Percentiles rank a stretch among this genome's conserved stretches.
Conservation (phyloP, 1,140 invertebrate species). For the Drosophila carrolli region DNA sequence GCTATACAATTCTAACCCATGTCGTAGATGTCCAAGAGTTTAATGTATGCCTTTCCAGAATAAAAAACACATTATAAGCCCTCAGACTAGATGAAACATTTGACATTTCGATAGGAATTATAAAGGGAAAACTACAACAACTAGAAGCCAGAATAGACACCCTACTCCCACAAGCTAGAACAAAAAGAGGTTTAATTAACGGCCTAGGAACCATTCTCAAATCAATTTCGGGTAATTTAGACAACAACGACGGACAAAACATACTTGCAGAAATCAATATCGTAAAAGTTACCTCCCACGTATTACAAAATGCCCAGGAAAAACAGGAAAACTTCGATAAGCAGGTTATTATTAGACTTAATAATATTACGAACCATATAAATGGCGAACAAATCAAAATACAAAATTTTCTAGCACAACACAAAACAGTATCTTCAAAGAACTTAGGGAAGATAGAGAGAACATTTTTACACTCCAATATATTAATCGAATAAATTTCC, state of each 20-base stretch:
- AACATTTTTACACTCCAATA: no score
- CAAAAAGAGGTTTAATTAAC: slow-evolving; percentile 1
- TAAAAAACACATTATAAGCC: background rate
- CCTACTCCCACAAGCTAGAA: background rate
- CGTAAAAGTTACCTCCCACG: no score
- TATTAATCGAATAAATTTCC: no score
- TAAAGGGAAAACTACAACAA: background rate
- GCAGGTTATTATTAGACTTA: background rate
- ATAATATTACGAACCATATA: slow-evolving; percentile 1
- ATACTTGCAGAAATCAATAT: background rate
- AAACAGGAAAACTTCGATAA: slow-evolving; percentile 1
- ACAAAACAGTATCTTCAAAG: background rate
- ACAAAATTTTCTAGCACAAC: background rate
- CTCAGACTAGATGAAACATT: background rate
- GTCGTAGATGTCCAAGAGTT: background rate
- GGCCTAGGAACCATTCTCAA: background rate
- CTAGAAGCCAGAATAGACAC: background rate
- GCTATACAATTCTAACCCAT: background rate
- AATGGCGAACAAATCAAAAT: slow-evolving; percentile 1
- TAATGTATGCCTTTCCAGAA: background rate
- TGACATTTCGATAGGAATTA: background rate
- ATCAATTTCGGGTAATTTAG: slow-evolving; percentile 1
- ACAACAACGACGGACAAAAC: background rate
- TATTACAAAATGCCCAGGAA: no score
- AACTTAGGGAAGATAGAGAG: no score